Evolutionary conservation across 2,113 vertebrate genomes (phyloP), one percentile per base, ranked within the genome.

Genomic region (Aplodontia rufa): DNA sequence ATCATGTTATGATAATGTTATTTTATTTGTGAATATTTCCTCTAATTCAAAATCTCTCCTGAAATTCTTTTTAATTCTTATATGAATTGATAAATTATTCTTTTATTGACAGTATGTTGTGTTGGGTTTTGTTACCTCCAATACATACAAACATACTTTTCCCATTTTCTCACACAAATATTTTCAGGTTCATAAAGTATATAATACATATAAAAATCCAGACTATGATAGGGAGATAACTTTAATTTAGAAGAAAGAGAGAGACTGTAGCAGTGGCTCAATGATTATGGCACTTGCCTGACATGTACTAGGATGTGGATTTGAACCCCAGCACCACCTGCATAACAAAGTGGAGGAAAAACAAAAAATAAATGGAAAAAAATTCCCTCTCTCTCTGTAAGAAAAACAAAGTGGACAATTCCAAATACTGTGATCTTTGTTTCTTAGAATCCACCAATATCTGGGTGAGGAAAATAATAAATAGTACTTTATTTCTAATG

Each of bases 181-280:
- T 79, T 69, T 75, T 90, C 16, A 69, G n/a, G 37, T 84, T 60
- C 49, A 30, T 62, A 45, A 69, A 37, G 3, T 64, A 81, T 51
- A 22, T 68, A 40, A 66, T 94, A 90, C 42, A 89, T 53, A 53
- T 47, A 86, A 85, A 62, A 71, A 51, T 72, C 13, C 8, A 37
- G n/a, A 81, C 60, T 85, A 58, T 30, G 42, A 42, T n/a, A 42
- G 1, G 17, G 32, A 60, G 40, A 80, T 3, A 85, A 85, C 9
- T 62, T 96, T 88, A 93, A 79, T 84, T 84, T 55, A 37, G 85
- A 76, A 84, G 51, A 51, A 79, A 68, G 26, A 92, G 14, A n/a
- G n/a, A n/a, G n/a, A n/a, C n/a, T n/a, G n/a, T n/a, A n/a, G n/a
- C n/a, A n/a, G n/a, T n/a, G n/a, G n/a, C n/a, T n/a, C n/a, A n/a